Evolutionary conservation across 2,797 vertebrate genomes (phyloP), one percentile per base, ranked within the genome.

Genomic region (Harpagifer antarcticus): DNA sequence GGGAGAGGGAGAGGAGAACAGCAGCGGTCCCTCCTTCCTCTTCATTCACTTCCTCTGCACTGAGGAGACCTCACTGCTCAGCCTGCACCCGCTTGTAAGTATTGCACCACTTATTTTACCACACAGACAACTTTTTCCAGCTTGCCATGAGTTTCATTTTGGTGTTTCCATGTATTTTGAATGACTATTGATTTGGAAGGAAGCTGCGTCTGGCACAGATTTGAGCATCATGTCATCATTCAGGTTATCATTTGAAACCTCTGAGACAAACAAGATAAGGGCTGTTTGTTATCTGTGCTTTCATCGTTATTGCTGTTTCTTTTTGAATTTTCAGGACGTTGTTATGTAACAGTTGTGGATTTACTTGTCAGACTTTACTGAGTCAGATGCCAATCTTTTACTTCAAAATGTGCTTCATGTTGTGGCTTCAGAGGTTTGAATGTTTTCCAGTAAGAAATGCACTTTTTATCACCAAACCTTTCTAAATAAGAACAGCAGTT

Each of bases 81-180:
- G 83, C 85, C 81, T 73, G 82, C 83, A 61, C 79, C 68, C 67
- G 78, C 85, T 79, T 77, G 95, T 96, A 92, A 95, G 95, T 95
- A 95, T 86, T 17, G 50, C 17, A 80, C 54, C 52, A 56, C 84
- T 84, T 80, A 31, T 13, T 5, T 60, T 12, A 42, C 9, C 53
- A 33, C 17, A 47, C 1, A 10, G 2, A 60, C 20, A 44, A n/a
- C 13, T 44, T 78, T 73, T 68, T 48, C 9, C 3, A 27, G 9
- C 17, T 12, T 60, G 42, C 55, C 16, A 23, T 5, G n/a, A 10
- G 13, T 15, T 62, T 33, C 23, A 58, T 69, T n/a, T 12, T 0
- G 11, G 19, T 11, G 43, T 45, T 7, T 37, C 6, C 8, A 37
- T 37, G 33, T 37, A 6, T 9, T 58, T 55, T 42, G 8, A 19